phyloP scores from a whole-genome alignment of 2,888 invertebrate species.

The Anarsia innoxiella region DNA sequence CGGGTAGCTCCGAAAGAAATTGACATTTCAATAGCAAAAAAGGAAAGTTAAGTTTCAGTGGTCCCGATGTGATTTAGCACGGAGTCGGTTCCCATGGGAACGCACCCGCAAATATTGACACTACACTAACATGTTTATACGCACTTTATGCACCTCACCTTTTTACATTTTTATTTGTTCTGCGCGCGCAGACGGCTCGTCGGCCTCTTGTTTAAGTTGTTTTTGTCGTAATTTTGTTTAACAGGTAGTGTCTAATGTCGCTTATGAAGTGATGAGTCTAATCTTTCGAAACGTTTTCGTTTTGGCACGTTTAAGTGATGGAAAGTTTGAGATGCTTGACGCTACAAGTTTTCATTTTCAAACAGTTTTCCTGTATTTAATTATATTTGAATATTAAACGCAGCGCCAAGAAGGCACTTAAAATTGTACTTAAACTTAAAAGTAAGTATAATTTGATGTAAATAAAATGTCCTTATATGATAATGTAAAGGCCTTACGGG shows the following conservation, averaged over 20 bases:
- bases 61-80: constrained; percentile 14
- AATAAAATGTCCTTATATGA: constrained; percentile 12
- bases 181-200: constrained; percentile 65
- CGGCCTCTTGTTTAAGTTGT: constrained; percentile 59
- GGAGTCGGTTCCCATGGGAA: constrained; percentile 68
- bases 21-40: constrained; percentile 70
- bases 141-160: constrained; percentile 73
- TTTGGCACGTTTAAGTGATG: too few relatives aligned
- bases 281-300: not conserved
- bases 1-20: constrained; percentile 44
- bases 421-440: constrained; percentile 5
- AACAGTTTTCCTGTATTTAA: too few relatives aligned
- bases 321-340: too few relatives aligned
- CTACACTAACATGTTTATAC: constrained; percentile 72
- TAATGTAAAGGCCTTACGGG: constrained; percentile 5
- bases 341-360: too few relatives aligned
- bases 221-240: constrained; percentile 66
- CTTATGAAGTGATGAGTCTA: constrained; percentile 42
- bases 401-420: too few relatives aligned
- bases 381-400: too few relatives aligned
- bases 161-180: constrained; percentile 71
- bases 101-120: constrained; percentile 71
- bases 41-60: constrained; percentile 47
- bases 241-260: constrained; percentile 59
- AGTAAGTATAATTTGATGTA: constrained; percentile 10